Evolutionary conservation across 2,797 vertebrate genomes (phyloP).

Genomic region (Hirundo rustica): DNA sequence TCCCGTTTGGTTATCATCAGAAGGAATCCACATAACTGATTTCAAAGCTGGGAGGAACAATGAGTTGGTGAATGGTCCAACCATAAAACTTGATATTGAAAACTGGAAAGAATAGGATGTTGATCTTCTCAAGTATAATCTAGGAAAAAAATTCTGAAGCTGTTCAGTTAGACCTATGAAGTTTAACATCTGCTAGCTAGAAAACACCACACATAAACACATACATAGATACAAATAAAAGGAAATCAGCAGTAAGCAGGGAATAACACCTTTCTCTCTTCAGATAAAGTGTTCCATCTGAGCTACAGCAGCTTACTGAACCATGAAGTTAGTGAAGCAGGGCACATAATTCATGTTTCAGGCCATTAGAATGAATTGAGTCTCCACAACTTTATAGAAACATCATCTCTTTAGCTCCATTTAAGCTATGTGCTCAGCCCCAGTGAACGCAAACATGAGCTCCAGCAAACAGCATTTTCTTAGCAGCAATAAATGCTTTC

Average conservation of each 20-base stretch:
- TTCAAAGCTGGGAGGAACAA: background rate
- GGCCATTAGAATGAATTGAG: slow-evolving; percentile 40
- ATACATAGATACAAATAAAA: background rate
- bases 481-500: slow-evolving; percentile 16
- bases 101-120: background rate
- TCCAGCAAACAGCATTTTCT: slow-evolving; percentile 25
- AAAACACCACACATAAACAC: background rate
- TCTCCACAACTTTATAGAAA: slow-evolving; percentile 55
- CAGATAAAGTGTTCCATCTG: slow-evolving; percentile 23
- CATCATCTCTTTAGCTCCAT: slow-evolving; percentile 48
- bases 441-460: background rate
- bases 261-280: background rate
- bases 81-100: background rate
- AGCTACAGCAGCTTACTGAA: slow-evolving; percentile 20
- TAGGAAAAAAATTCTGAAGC: background rate
- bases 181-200: background rate
- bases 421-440: slow-evolving; percentile 37
- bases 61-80: background rate
- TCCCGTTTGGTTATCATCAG: background rate
- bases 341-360: slow-evolving; percentile 38
- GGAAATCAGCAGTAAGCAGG: background rate
- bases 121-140: background rate
- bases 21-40: background rate
- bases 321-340: slow-evolving; percentile 44
- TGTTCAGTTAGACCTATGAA: background rate